phyloP scores from a whole-genome alignment of 1,140 invertebrate genomes.

The Penaeus indicus region DNA sequence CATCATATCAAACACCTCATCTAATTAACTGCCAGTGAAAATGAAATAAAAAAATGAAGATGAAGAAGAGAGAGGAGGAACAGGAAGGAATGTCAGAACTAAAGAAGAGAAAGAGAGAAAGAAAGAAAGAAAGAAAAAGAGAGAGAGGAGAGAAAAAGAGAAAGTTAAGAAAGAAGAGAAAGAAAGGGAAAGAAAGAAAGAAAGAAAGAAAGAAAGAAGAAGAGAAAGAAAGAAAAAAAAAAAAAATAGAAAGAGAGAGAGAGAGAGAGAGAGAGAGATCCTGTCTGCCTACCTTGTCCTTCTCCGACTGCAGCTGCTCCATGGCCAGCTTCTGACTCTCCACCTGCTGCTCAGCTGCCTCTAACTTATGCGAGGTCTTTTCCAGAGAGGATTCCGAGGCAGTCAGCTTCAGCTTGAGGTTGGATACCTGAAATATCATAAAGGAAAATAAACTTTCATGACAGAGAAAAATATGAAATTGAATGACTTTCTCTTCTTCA shows the following conservation, averaged over 20 bases:
- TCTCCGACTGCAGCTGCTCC: conserved; percentile 37
- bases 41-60: too few species aligned
- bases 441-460: background rate
- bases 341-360: conserved; percentile 38
- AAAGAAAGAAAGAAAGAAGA: background rate
- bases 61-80: too few species aligned
- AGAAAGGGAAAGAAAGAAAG: conserved; percentile 7
- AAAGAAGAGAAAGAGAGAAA: background rate
- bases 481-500: background rate
- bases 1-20: too few species aligned
- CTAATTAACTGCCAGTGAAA: too few species aligned
- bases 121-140: background rate
- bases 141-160: too few species aligned
- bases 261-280: conserved; percentile 11
- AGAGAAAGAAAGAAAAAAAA: background rate
- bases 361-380: conserved; percentile 3
- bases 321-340: conserved; percentile 29
- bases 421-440: conserved; percentile 13
- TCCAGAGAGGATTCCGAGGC: conserved; percentile 13
- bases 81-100: too few species aligned
- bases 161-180: background rate
- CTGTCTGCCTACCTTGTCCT: conserved; percentile 35
- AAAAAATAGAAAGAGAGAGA: background rate
- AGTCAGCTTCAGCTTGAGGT: conserved; percentile 35
- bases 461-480: background rate